Evolutionary conservation across 2,797 vertebrate genomes (phyloP), one percentile per base, ranked within the genome.

Genomic region (Prunella strophiata): DNA sequence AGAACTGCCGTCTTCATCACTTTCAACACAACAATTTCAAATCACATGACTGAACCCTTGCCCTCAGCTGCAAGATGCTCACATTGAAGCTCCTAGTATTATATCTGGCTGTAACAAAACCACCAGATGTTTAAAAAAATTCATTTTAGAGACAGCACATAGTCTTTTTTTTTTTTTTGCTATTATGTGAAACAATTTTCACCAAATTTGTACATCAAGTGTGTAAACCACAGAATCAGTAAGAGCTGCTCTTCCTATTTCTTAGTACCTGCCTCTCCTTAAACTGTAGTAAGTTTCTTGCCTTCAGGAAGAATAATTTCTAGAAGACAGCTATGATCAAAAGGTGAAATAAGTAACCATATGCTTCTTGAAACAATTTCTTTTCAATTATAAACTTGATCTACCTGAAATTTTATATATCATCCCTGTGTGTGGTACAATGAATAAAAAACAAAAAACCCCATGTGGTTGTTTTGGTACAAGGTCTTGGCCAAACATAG

Each of bases 391-490:
- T 32, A 66, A 5, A 51, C 11, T 23, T 34, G 9, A 73, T 32
- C 34, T 38, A 72, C 7, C 21, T 27, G 9, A 51, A 70, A 66
- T 83, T 83, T 85, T 80, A 16, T 11, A 43, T 48, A 32, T 4
- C 18, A 3, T 16, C 7, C 11, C 26, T 9, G 1, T 20, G 12
- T 6, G 6, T 7, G 4, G 19, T 52, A 61, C 9, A 51, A 57
- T 5, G 7, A 62, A 79, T 36, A 52, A 88, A 75, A 47, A 3
- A 63, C 20, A 51, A 94, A 72, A 89, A 61, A 7, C 0, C 1
- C 4, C 9, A 40, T 0, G 0, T 13, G 20, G 10, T 15, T 4
- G 55, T 58, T 51, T 29, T 51, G 27, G 27, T 26, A 48, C 26
- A 72, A 79, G 10, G 25, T 66, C 42, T 67, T 54, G 20, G 43